Conservation (phyloP, 2,888 invertebrate species). For the Amiota minor region DNA sequence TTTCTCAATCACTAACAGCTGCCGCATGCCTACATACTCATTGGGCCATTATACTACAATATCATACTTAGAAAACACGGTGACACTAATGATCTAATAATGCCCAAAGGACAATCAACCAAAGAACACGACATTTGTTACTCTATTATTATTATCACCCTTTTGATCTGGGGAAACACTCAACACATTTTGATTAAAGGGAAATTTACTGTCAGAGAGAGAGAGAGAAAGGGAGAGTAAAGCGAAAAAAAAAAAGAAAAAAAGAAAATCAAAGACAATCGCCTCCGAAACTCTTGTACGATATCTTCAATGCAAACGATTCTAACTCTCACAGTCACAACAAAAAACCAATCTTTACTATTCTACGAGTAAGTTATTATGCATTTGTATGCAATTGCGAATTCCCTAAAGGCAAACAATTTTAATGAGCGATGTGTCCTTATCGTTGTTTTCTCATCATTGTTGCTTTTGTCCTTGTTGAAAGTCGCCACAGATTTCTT, state of each 20-base stretch:
- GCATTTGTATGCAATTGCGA: not conserved
- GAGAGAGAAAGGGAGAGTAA: not conserved
- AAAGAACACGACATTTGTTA: constrained; percentile 53
- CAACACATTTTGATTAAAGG: not conserved
- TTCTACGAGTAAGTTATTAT: not conserved
- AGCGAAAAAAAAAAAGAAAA: no score
- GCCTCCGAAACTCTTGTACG: no score
- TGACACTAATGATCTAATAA: constrained; percentile 17
- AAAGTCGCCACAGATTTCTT: constrained; percentile 10
- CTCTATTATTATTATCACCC: constrained; percentile 50
- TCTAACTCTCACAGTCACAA: not conserved
- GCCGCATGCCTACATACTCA: constrained; percentile 29
- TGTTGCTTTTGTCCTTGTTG: constrained; percentile 1
- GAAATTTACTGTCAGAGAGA: not conserved
- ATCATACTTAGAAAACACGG: not conserved
- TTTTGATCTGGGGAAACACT: constrained; percentile 3
- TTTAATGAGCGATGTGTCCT: constrained; percentile 18
- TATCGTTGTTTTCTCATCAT: not conserved
- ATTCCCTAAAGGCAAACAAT: constrained; percentile 17
- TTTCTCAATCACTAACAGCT: constrained; percentile 25
- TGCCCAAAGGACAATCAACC: constrained; percentile 14
- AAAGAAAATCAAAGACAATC: no score
- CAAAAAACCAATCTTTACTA: not conserved
- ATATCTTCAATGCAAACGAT: no score
- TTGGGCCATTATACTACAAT: not conserved